phyloP scores from a whole-genome alignment of 2,797 vertebrate species.

The Apogon hyalosoma region DNA sequence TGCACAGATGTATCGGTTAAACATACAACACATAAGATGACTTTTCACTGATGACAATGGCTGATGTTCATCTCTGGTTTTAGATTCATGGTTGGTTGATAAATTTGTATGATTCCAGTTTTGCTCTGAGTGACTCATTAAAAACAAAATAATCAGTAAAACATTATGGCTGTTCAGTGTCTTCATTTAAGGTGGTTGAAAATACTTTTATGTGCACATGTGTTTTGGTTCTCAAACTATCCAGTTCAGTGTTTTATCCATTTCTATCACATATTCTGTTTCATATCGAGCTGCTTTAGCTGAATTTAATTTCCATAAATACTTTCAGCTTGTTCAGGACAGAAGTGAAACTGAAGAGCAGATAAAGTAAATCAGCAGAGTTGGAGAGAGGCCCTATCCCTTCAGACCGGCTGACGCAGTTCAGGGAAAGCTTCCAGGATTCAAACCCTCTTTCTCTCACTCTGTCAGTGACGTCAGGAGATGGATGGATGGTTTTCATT shows the following conservation, averaged over 20 bases:
- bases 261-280: neutral
- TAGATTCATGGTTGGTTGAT: no score
- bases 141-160: no score
- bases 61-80: no score
- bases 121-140: no score
- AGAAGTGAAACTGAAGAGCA: slow-evolving; percentile 31
- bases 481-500: slow-evolving; percentile 80
- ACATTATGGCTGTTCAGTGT: no score
- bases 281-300: slow-evolving; percentile 8
- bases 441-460: slow-evolving; percentile 37
- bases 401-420: slow-evolving; percentile 33
- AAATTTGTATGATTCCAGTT: no score
- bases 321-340: slow-evolving; percentile 19
- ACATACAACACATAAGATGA: no score
- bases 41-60: no score
- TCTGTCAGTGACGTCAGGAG: slow-evolving; percentile 59
- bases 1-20: no score
- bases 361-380: slow-evolving; percentile 42
- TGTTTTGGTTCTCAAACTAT: neutral
- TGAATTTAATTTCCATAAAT: slow-evolving; percentile 27
- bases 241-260: neutral
- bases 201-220: no score
- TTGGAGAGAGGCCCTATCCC: slow-evolving; percentile 34
- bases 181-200: no score
- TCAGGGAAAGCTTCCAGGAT: slow-evolving; percentile 63